Evolutionary conservation across 2,797 vertebrate species (phyloP).

Genomic region (Agapornis canus): DNA sequence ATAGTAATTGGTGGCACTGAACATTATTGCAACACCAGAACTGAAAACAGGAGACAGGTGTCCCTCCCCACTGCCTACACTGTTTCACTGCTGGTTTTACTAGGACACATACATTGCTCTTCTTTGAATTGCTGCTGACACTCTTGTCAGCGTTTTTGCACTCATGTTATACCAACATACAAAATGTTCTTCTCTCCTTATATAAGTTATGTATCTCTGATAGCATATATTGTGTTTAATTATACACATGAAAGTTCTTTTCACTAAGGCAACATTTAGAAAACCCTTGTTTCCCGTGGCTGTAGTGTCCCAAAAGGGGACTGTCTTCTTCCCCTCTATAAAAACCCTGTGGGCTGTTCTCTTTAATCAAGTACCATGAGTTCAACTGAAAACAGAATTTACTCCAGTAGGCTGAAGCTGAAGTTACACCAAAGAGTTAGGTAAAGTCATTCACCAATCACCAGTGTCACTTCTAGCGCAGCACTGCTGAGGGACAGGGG

Average conservation of each 20-base stretch:
- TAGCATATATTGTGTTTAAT: background rate
- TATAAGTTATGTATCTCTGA: background rate
- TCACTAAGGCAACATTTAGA: background rate
- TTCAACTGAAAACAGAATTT: background rate
- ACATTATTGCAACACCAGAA: accelerated
- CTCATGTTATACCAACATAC: background rate
- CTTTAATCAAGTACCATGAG: background rate
- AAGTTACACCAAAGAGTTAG: background rate
- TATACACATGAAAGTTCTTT: background rate
- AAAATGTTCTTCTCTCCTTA: background rate
- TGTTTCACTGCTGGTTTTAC: background rate
- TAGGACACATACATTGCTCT: background rate
- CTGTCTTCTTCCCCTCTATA: background rate
- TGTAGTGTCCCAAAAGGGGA: accelerated
- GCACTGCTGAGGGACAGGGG: too few relatives aligned
- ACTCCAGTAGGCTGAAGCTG: background rate
- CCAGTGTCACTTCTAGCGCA: accelerated
- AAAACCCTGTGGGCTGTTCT: background rate
- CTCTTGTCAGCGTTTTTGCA: background rate
- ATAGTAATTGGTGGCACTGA: too few relatives aligned
- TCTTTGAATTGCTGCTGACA: background rate
- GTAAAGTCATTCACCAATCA: background rate
- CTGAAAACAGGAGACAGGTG: background rate
- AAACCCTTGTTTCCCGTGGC: background rate
- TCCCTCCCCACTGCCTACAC: background rate